A percentile compares a stretch with the other conserved stretches of the same genome.
Conservation (phyloP, 2,888 invertebrate genomes). For the Lepidocyrtinus sp. region DNA sequence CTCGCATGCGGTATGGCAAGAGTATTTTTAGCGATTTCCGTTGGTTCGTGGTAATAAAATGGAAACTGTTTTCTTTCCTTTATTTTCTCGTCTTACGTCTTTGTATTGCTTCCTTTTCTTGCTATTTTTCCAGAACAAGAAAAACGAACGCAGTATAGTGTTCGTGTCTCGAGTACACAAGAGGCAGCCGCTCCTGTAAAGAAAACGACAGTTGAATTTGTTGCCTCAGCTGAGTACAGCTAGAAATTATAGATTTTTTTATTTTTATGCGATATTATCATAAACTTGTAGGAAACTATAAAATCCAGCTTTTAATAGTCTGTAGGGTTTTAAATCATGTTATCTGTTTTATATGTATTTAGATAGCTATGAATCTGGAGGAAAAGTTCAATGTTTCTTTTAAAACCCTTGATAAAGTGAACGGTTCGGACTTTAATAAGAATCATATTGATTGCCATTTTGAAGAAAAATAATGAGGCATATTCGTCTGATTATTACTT, state of each 20-base stretch:
- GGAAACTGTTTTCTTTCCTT: slow-evolving; percentile 51
- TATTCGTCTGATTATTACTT: too few species aligned
- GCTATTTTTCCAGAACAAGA: slow-evolving; percentile 1
- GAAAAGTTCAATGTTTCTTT: too few species aligned
- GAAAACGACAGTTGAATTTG: neutral
- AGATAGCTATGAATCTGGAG: too few species aligned
- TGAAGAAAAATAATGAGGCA: too few species aligned
- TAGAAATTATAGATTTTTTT: neutral
- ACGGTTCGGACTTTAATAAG: too few species aligned
- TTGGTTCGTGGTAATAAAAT: slow-evolving; percentile 41
- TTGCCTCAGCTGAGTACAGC: neutral
- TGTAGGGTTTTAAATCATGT: neutral
- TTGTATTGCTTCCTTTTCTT: slow-evolving; percentile 21
- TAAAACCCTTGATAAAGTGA: too few species aligned
- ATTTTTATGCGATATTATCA: neutral
- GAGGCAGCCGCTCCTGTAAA: neutral
- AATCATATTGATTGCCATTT: too few species aligned
- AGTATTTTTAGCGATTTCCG: slow-evolving; percentile 53
- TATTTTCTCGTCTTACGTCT: slow-evolving; percentile 19
- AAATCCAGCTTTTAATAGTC: slow-evolving; percentile 10
- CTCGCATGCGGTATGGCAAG: slow-evolving; percentile 31
- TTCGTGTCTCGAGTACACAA: too few species aligned
- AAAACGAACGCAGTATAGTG: neutral
- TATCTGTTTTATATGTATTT: too few species aligned
- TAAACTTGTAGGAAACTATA: slow-evolving; percentile 1